phyloP scores from a whole-genome alignment of 1,140 invertebrate species.

The Aphaenogaster floridana region DNA sequence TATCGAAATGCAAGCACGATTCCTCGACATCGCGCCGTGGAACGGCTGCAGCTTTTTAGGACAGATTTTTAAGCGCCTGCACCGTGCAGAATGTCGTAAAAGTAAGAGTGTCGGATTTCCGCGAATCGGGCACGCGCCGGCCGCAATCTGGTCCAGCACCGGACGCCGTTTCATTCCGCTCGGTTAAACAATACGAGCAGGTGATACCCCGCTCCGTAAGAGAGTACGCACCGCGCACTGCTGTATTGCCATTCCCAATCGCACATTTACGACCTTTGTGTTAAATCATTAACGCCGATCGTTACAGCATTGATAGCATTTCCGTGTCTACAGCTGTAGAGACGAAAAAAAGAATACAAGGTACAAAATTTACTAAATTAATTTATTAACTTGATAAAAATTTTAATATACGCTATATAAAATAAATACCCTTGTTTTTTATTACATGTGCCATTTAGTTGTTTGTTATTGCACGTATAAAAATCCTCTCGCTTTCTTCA shows the following conservation, averaged over 20 bases:
- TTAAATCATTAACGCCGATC: slow-evolving; percentile 4
- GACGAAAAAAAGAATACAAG: neutral
- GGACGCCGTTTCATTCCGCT: slow-evolving; percentile 66
- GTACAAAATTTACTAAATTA: neutral
- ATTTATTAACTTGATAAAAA: neutral
- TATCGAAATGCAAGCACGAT: neutral
- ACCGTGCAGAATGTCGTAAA: slow-evolving; percentile 72
- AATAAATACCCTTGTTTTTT: slow-evolving; percentile 1
- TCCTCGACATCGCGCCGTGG: neutral
- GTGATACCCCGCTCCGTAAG: slow-evolving; percentile 67
- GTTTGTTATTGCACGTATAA: neutral
- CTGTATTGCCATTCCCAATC: slow-evolving; percentile 10
- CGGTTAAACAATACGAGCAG: slow-evolving; percentile 77
- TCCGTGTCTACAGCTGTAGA: slow-evolving; percentile 10
- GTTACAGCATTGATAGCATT: slow-evolving; percentile 13
- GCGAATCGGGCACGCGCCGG: slow-evolving; percentile 68
- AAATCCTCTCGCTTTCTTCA: neutral
- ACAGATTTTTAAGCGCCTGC: slow-evolving; percentile 60
- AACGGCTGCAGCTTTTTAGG: slow-evolving; percentile 51
- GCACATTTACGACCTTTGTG: slow-evolving; percentile 28
- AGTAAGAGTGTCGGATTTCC: slow-evolving; percentile 75
- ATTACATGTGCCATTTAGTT: neutral
- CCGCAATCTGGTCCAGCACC: slow-evolving; percentile 57
- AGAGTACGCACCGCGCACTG: slow-evolving; percentile 41
- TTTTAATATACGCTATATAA: neutral